Base-by-base conservation (phyloP, 2,113 vertebrate genomes). In the Benthochromis sp. region DNA sequence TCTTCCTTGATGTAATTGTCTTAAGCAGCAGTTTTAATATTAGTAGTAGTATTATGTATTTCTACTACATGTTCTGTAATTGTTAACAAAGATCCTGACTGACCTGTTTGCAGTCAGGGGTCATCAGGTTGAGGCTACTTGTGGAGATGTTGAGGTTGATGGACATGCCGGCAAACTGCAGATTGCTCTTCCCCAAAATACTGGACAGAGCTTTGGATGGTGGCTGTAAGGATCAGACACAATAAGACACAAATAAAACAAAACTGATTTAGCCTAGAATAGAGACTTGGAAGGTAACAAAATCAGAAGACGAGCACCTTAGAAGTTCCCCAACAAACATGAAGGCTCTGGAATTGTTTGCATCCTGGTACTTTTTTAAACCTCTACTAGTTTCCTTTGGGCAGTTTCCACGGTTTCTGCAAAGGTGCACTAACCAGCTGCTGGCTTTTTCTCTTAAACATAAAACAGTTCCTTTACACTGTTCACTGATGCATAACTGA, bases 81-180 rank as follows among this genome's bases (percentile, higher is more conserved):
- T 50, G 27, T 50, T 47, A 57, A 13, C 14, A 82, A 12, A 63
- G 45, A 8, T 29, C 61, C 43, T 53, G 19, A 45, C 96, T 86
- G 82, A 99, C 99, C 98, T 99, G 98, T 95, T 99, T 99, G 84
- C 98, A 98, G 94, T 99, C 98, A 0, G 97, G 98, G 9, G 98
- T 98, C 97, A 99, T 97, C 89, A 99, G 96, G 93, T 99, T 99
- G 94, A 99, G 96, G 94, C 99, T 99, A 96, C 97, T 98, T 34
- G 98, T 99, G 61, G 99, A 99, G 91, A 99, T 98, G 94, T 98
- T 99, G 90, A 99, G 95, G 88, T 97, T 99, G 96, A 99, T 99
- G 90, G 95, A 98, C 98, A 98, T 98, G 57, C 98, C 98, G 40
- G 99, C 97, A 90, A 99, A 99, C 96, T 99, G 99, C 78, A 99